Evolutionary conservation across 2,888 invertebrate genomes (phyloP).

Genomic region (Nomada flava): DNA sequence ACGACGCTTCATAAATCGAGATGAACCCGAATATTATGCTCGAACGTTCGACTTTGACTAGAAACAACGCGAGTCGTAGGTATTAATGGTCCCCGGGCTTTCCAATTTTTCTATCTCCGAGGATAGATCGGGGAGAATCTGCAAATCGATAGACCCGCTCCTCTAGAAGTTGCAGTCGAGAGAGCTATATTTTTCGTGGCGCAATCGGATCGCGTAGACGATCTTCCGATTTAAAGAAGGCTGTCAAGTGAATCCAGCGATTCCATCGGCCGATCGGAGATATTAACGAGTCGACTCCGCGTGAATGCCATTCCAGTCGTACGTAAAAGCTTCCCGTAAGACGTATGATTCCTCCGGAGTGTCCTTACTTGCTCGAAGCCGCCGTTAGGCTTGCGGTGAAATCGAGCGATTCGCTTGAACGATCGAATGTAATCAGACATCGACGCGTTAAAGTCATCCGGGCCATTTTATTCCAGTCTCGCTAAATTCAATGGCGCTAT

Average conservation of each 20-base stretch:
- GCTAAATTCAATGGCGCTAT: too few relatives aligned
- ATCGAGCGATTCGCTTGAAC: constrained; percentile 1
- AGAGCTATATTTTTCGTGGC: not conserved
- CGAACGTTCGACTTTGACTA: not conserved
- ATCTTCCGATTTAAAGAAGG: not conserved
- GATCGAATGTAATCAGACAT: not conserved
- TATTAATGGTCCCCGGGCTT: not conserved
- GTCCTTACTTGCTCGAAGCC: not conserved
- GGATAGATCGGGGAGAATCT: not conserved
- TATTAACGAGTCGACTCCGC: not conserved
- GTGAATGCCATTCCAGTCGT: not conserved
- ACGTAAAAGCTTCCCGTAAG: not conserved
- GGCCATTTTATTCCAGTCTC: too few relatives aligned
- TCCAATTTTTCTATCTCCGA: not conserved
- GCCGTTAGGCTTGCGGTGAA: not conserved
- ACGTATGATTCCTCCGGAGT: not conserved
- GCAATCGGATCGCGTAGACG: not conserved
- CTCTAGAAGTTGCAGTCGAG: not conserved
- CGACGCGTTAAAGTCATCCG: not conserved
- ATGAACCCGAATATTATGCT: constrained; percentile 9
- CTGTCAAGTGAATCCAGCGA: not conserved
- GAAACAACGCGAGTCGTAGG: not conserved
- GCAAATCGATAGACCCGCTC: not conserved
- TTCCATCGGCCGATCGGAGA: not conserved
- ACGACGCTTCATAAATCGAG: not conserved